These are phyloP conservation scores for Callyntrura sp. DNA, from an alignment of 2,888 invertebrate species.

Conservation along the genomic window DNA sequence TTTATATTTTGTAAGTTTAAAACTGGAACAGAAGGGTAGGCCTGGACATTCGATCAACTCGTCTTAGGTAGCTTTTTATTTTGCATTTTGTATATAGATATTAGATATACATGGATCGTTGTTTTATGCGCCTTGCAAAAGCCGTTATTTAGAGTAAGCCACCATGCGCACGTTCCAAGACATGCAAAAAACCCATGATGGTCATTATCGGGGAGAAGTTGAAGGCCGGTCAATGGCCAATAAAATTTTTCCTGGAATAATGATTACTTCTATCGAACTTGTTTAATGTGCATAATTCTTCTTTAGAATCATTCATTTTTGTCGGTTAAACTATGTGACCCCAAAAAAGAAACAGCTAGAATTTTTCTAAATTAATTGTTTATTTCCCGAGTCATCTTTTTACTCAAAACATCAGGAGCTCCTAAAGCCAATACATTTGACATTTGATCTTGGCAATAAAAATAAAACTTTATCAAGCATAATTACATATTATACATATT, in stretches of 20 bases:
- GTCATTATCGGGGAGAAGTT: neutral
- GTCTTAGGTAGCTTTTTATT: neutral
- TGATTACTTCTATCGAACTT: neutral
- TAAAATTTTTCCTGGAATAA: neutral
- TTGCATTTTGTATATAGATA: too few species aligned
- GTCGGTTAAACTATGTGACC: neutral
- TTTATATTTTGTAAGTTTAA: constrained; percentile 1
- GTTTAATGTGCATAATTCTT: neutral
- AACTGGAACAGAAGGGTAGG: constrained; percentile 28
- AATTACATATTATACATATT: too few species aligned
- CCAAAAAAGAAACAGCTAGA: too few species aligned
- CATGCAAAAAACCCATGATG: constrained; percentile 8
- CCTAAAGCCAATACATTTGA: too few species aligned
- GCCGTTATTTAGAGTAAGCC: constrained; percentile 38
- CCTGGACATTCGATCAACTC: neutral
- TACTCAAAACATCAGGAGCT: too few species aligned
- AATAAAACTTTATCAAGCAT: too few species aligned
- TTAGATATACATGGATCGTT: too few species aligned
- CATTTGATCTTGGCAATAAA: too few species aligned
- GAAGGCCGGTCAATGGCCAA: constrained; percentile 61
- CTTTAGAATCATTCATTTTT: neutral
- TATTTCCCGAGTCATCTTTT: too few species aligned
- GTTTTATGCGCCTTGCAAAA: neutral
- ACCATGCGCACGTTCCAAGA: neutral
- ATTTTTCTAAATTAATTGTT: too few species aligned